Percentiles rank a stretch among this genome's conserved stretches.
Conservation (phyloP, 2,888 invertebrate genomes). For the Apotomis turbidana region DNA sequence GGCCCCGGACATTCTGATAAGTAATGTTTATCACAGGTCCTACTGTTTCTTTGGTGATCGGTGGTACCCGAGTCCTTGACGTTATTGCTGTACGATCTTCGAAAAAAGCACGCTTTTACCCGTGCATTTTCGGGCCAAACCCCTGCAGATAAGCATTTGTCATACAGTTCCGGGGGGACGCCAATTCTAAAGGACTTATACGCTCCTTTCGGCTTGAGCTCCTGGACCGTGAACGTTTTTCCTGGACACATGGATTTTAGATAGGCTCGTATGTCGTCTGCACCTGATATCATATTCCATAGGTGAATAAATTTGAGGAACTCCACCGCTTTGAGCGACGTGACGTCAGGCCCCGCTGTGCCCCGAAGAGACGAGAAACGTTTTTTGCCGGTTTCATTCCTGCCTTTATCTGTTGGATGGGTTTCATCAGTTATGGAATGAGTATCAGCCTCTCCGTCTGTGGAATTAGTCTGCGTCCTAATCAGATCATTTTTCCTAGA, state of each 20-base stretch:
- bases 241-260: not conserved
- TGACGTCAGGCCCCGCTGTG: too few species aligned
- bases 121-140: not conserved
- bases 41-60: too few species aligned
- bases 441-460: too few species aligned
- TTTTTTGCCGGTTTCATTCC: too few species aligned
- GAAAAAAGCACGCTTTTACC: not conserved
- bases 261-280: constrained; percentile 12
- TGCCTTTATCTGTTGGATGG: too few species aligned
- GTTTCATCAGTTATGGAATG: too few species aligned
- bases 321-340: too few species aligned
- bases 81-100: not conserved
- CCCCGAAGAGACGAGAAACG: too few species aligned
- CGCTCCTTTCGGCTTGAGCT: constrained; percentile 3
- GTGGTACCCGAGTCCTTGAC: too few species aligned
- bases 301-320: not conserved
- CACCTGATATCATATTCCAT: constrained; percentile 14
- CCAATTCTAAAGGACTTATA: constrained; percentile 37
- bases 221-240: not conserved
- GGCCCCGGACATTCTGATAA: constrained; percentile 2
- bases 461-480: too few species aligned
- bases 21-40: not conserved
- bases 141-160: not conserved
- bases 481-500: too few species aligned
- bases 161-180: not conserved